phyloP scores from a whole-genome alignment of 1,140 invertebrate species.

The Melitaea cinxia region DNA sequence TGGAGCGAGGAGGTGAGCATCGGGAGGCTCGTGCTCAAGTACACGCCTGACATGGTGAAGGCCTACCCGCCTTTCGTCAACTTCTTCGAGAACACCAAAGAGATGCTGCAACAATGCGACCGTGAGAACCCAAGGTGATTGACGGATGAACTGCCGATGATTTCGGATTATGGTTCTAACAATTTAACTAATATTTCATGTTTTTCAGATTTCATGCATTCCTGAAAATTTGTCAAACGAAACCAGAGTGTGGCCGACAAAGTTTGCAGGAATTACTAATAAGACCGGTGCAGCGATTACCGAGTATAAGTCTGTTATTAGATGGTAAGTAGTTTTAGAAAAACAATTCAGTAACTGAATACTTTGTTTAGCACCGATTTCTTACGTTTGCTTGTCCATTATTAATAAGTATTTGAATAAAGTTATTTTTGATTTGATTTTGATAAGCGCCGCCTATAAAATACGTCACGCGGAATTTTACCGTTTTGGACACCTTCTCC shows the following conservation, averaged over 20 bases:
- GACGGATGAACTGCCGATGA: not conserved
- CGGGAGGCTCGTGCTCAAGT: slow-evolving; percentile 93
- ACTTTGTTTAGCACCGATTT: too few relatives aligned
- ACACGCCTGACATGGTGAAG: slow-evolving; percentile 91
- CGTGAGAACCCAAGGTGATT: slow-evolving; percentile 89
- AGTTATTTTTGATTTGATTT: too few relatives aligned
- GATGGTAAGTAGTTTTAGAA: slow-evolving; percentile 85
- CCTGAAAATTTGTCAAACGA: slow-evolving; percentile 96
- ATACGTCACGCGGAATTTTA: too few relatives aligned
- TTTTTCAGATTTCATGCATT: slow-evolving; percentile 94
- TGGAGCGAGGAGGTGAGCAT: slow-evolving; percentile 94
- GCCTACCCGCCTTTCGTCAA: slow-evolving; percentile 99
- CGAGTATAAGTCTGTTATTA: slow-evolving; percentile 96
- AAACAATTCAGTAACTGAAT: not conserved
- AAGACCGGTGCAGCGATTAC: slow-evolving; percentile 97
- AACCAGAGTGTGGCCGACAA: slow-evolving; percentile 97
- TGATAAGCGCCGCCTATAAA: too few relatives aligned
- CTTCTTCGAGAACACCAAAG: slow-evolving; percentile 98
- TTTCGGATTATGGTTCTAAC: not conserved
- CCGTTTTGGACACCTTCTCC: too few relatives aligned
- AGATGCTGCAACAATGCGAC: slow-evolving; percentile 95
- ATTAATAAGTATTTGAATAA: too few relatives aligned
- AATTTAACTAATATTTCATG: slow-evolving; percentile 4
- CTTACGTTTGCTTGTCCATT: too few relatives aligned
- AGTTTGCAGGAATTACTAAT: slow-evolving; percentile 97